phyloP scores from a whole-genome alignment of 2,888 invertebrate genomes.

The Maniola hyperantus region DNA sequence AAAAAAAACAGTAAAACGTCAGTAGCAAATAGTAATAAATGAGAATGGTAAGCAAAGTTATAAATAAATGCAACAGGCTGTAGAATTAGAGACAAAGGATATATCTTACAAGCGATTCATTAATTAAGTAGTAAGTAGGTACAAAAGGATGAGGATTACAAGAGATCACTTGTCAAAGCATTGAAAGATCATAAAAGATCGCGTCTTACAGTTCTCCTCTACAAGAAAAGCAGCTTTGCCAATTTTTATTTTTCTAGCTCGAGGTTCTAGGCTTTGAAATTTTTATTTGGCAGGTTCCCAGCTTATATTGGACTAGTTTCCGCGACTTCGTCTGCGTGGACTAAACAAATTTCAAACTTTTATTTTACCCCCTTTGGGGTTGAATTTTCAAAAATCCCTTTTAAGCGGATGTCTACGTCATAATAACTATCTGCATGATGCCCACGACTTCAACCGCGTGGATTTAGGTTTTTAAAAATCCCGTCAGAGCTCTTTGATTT shows the following conservation, averaged over 20 bases:
- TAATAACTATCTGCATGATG: no score
- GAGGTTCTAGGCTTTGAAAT: background rate
- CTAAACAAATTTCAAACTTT: no score
- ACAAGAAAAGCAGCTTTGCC: background rate
- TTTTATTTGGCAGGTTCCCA: background rate
- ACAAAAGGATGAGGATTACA: no score
- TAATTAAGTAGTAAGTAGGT: no score
- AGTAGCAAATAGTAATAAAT: background rate
- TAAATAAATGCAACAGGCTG: background rate
- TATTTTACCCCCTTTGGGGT: no score
- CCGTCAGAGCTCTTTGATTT: no score
- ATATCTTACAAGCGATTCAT: background rate
- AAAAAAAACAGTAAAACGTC: background rate
- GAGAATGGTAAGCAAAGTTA: background rate
- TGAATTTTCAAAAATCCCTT: no score
- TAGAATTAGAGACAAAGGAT: background rate
- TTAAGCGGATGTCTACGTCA: no score
- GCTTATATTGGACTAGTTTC: background rate
- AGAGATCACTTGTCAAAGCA: background rate
- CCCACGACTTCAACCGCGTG: no score
- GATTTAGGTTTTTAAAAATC: background rate
- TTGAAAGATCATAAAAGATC: background rate
- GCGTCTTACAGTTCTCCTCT: background rate
- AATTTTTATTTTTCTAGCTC: background rate
- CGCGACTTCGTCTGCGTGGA: no score